Evolutionary conservation across 2,113 vertebrate genomes (phyloP), one percentile per base, ranked within the genome.

Genomic region (Brienomyrus longianalis): DNA sequence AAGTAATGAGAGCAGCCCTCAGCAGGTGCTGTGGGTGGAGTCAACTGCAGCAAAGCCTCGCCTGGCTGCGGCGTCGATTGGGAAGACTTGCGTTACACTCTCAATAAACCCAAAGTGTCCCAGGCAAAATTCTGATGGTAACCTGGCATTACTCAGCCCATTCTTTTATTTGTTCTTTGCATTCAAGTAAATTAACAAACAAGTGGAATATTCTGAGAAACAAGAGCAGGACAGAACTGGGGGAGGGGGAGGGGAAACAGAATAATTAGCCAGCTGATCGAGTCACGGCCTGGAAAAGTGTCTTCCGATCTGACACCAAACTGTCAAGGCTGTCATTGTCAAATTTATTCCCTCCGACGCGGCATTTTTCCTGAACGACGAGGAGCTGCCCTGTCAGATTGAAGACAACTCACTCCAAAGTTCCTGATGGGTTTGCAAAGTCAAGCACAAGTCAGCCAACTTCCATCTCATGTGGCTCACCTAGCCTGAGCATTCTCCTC

Each of bases 301-400:
- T 23, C 77, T 56, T 92, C 92, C 91, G 91, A 74, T 92, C 92
- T 96, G 96, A 95, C 96, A 96, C 96, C 94, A 96, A 96, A 96
- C 96, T 96, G 96, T 96, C 96, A 96, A 94, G 90, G 87, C 94
- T 95, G 95, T 96, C 95, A 96, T 92, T 93, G 91, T 95, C 94
- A 95, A 93, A 94, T 94, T 94, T 93, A 90, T 89, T 85, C 88
- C 47, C 89, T 90, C 83, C 47, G 47, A 62, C 35, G 17, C 56
- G 39, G 47, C 86, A 19, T 59, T 77, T 84, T n/a, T 77, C 77
- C 80, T 52, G 23, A 85, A 90, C 35, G 83, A 88, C 87, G 89
- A 91, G 93, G 90, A 90, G 90, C 89, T 89, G 91, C 92, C 90
- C 80, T 90, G 87, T 88, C 88, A 92, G 90, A 90, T 90, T 88